phyloP scores from a whole-genome alignment of 2,113 vertebrate species.

The Heptranchias perlo region DNA sequence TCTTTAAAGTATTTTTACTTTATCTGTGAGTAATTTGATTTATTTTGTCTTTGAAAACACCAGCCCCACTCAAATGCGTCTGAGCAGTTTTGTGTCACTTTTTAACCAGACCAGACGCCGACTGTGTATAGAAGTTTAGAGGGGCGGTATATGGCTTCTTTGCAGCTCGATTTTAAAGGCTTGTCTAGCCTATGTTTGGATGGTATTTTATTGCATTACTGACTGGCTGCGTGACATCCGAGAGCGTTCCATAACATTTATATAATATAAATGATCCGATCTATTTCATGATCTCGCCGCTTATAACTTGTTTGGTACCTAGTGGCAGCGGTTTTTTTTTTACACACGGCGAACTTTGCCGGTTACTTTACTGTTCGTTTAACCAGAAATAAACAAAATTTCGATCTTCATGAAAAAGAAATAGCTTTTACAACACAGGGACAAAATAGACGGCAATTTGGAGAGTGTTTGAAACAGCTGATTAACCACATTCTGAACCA shows the following conservation, averaged over 20 bases:
- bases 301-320: neutral
- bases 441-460: neutral
- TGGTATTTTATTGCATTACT: neutral
- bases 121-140: neutral
- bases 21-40: constrained; percentile 6
- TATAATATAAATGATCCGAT: neutral
- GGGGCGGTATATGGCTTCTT: neutral
- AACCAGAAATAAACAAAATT: neutral
- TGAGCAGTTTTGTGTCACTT: neutral
- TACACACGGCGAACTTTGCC: neutral
- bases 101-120: neutral
- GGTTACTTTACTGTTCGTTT: neutral
- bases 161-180: neutral
- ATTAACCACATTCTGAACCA: neutral
- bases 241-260: neutral
- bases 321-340: neutral
- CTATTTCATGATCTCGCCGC: neutral
- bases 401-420: neutral
- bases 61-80: neutral
- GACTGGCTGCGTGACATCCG: neutral
- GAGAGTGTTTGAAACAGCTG: neutral
- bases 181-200: neutral
- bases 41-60: neutral
- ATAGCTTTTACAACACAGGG: neutral
- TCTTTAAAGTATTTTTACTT: neutral